A percentile compares a stretch with the other conserved stretches of the same genome.
Evolutionary conservation across 2,797 vertebrate species (phyloP).

Genomic region (Lophotriccus pileatus): DNA sequence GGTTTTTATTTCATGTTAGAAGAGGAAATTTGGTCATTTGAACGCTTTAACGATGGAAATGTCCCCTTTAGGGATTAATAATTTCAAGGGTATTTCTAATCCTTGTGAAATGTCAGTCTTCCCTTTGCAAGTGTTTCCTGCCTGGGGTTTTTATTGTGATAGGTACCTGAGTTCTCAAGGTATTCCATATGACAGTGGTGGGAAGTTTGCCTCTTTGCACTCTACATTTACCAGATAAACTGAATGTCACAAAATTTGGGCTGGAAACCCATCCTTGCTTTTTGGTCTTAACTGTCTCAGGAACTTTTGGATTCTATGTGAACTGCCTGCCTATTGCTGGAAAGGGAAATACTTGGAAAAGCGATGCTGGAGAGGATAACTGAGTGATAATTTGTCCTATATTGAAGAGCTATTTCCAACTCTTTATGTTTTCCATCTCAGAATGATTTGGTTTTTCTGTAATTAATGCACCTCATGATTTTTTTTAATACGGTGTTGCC

Average conservation of each 20-base stretch:
- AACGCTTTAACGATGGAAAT: background rate
- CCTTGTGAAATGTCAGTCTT: fast-evolving
- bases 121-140: background rate
- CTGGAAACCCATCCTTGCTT: background rate
- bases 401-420: background rate
- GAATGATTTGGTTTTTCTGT: background rate
- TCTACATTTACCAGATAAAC: background rate
- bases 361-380: background rate
- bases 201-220: background rate
- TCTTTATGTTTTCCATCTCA: background rate
- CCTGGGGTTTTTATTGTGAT: background rate
- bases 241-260: background rate
- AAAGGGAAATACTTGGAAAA: background rate
- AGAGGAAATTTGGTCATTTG: background rate
- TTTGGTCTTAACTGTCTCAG: background rate
- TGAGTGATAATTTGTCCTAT: background rate
- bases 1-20: background rate
- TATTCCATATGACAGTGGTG: fast-evolving
- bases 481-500: background rate
- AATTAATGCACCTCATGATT: background rate
- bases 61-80: background rate
- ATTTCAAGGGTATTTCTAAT: background rate
- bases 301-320: background rate
- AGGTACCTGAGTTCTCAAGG: background rate
- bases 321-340: background rate